Evolutionary conservation across 2,113 vertebrate species (phyloP), one percentile per base, ranked within the genome.

Genomic region (Cinclus cinclus): DNA sequence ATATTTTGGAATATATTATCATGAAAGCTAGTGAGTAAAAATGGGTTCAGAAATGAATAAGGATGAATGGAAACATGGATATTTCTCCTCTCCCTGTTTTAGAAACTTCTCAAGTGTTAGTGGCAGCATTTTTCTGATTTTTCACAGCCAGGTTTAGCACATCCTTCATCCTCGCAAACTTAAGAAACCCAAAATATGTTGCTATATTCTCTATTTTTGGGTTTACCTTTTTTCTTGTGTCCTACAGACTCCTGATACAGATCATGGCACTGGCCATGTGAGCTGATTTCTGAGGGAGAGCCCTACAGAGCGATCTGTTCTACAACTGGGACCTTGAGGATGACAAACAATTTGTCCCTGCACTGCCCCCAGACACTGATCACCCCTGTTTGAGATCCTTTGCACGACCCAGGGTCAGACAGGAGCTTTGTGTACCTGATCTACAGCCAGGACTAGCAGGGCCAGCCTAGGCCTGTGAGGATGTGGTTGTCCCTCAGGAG

Each of bases 401-500:
- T 41, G 46, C 35, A 10, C 33, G 37, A 3, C 37, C 19, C 59
- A 20, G 22, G 74, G 13, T 41, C 27, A 33, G 18, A 28, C 42
- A 41, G 47, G 25, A 50, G 58, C 37, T 74, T 4, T 47, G 37
- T n/a, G 50, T 3, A 9, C 46, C 46, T 27, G 11, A 44, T 7
- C 33, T 16, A 25, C 4, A 8, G 1, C 10, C 15, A 67, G 59
- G 31, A 24, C n/a, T 3, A 19, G 27, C 25, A 63, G 81, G 47
- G 21, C 46, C 65, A 56, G 75, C n/a, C 47, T 5, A 5, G 11
- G 12, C 19, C 56, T 33, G 18, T 1, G 3, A 19, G 47, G 56
- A 20, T 7, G 12, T 2, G 22, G 7, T 0, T 14, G 25, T 19
- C 27, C 3, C 5, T 14, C 11, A 39, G 42, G 33, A 37, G 18